Percentiles rank a stretch among this genome's conserved stretches.
These are phyloP conservation scores for Phymastichus coffea DNA, from an alignment of 1,140 invertebrate species.

Conservation along the genomic window DNA sequence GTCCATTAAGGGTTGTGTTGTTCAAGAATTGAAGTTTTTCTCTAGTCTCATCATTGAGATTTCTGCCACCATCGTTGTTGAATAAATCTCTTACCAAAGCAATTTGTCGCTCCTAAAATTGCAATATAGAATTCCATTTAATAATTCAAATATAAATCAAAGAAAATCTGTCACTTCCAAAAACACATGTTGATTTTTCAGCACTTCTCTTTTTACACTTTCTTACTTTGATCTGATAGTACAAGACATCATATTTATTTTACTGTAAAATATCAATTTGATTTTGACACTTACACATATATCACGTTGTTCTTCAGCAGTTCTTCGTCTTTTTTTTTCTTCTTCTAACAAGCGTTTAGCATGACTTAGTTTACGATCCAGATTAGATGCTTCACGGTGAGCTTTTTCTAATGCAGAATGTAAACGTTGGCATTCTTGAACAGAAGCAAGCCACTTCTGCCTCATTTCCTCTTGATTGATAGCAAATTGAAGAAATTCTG, in stretches of 20 bases:
- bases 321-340: slow-evolving; percentile 68
- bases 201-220: no score
- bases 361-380: slow-evolving; percentile 75
- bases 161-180: background rate
- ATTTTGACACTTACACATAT: slow-evolving; percentile 54
- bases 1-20: slow-evolving; percentile 53
- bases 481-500: slow-evolving; percentile 73
- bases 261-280: no score
- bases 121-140: slow-evolving; percentile 18
- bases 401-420: slow-evolving; percentile 67
- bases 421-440: slow-evolving; percentile 67
- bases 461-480: slow-evolving; percentile 71
- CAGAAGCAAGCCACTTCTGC: slow-evolving; percentile 66
- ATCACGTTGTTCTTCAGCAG: slow-evolving; percentile 65
- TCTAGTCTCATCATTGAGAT: slow-evolving; percentile 74
- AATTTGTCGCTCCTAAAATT: slow-evolving; percentile 70
- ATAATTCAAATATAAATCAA: slow-evolving; percentile 16
- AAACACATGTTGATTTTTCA: no score
- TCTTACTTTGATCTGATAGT: no score
- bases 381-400: slow-evolving; percentile 64
- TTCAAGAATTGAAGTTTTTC: slow-evolving; percentile 79
- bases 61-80: slow-evolving; percentile 66
- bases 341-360: slow-evolving; percentile 75
- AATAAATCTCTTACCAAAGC: slow-evolving; percentile 71
- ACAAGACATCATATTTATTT: no score